A percentile compares a stretch with the other conserved stretches of the same genome.
These are phyloP conservation scores for Mirza zaza DNA, from an alignment of 2,113 vertebrate genomes.

Conservation along the genomic window DNA sequence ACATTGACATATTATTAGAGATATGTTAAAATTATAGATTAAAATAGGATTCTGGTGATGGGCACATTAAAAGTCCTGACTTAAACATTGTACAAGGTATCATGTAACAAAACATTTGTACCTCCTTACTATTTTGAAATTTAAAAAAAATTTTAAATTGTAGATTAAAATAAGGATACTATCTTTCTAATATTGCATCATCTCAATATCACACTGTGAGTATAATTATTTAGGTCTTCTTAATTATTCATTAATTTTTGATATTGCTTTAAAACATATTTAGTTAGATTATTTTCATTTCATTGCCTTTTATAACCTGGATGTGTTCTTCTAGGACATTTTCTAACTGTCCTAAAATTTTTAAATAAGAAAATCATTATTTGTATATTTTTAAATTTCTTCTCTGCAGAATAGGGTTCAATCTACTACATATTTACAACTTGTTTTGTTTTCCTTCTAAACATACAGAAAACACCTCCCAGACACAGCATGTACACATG, in stretches of 20 bases:
- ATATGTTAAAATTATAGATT: slow-evolving; percentile 22
- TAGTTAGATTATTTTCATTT: not conserved
- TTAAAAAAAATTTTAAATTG: not conserved
- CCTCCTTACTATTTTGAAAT: too few species aligned
- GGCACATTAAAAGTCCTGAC: too few species aligned
- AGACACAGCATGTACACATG: rapidly evolving
- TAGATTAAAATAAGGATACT: not conserved
- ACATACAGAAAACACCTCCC: not conserved
- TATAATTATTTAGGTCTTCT: not conserved
- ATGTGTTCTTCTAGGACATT: not conserved
- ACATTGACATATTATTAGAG: not conserved
- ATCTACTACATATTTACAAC: not conserved
- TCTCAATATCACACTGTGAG: not conserved
- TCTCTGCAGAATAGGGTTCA: not conserved
- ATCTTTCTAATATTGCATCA: not conserved
- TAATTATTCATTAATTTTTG: not conserved
- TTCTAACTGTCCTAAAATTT: not conserved
- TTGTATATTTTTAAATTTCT: not conserved
- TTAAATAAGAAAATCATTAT: not conserved
- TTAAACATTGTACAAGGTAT: too few species aligned
- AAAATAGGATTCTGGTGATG: not conserved
- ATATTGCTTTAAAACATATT: not conserved
- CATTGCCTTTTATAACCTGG: not conserved
- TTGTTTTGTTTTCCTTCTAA: not conserved
- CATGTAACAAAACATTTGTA: too few species aligned